A percentile compares a stretch with the other conserved stretches of the same genome.
Evolutionary conservation across 2,797 vertebrate genomes (phyloP).

Genomic region (Arremon aurantiirostris): DNA sequence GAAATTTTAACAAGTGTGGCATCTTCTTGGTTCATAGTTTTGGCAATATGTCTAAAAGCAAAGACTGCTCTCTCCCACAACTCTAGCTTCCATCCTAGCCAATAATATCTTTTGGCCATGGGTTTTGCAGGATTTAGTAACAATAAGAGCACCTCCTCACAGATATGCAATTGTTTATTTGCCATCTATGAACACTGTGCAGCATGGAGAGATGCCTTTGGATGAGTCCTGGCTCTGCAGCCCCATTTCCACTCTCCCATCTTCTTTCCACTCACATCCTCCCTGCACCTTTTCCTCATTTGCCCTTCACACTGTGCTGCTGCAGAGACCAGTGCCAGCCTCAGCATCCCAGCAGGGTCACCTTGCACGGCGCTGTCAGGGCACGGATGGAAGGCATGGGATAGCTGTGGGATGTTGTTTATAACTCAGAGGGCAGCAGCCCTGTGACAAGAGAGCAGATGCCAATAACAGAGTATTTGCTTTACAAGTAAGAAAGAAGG

Average conservation of each 20-base stretch:
- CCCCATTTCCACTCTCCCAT: background rate
- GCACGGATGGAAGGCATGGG: fast-evolving
- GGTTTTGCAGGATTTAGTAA: background rate
- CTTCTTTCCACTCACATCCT: background rate
- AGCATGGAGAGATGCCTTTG: background rate
- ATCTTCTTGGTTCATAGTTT: background rate
- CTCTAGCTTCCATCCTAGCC: background rate
- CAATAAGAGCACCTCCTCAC: background rate
- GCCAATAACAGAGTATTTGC: background rate
- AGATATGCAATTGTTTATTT: fast-evolving
- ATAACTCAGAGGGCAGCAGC: background rate
- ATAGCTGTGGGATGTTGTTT: background rate
- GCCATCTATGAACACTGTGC: background rate
- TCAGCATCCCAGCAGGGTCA: background rate
- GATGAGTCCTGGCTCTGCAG: background rate
- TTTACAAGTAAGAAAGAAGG: background rate
- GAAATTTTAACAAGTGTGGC: background rate
- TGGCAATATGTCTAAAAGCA: background rate
- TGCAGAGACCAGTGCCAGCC: background rate
- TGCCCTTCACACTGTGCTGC: background rate
- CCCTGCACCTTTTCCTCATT: background rate
- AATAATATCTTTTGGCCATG: background rate
- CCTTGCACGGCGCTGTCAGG: background rate
- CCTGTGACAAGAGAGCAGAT: background rate
- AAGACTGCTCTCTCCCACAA: fast-evolving